Base-by-base conservation (phyloP, 2,113 vertebrate genomes). In the Peromyscus leucopus region DNA sequence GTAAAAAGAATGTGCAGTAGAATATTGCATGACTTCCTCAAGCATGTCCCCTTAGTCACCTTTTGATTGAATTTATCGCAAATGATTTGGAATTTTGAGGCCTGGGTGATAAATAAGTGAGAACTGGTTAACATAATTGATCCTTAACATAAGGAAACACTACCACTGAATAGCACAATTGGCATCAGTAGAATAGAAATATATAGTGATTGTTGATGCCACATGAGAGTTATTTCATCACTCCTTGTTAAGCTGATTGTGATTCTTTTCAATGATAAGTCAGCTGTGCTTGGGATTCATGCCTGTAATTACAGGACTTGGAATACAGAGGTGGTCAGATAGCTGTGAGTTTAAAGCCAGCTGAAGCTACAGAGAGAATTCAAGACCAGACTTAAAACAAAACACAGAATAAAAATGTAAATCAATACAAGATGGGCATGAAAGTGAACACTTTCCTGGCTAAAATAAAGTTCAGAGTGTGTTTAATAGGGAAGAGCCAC, bases 11-110 rank as follows among this genome's bases (percentile, higher is more conserved):
- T 78, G 12, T 79, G 88, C 94, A 65, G 1, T 84, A 42, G n/a
- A 95, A 59, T 94, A 84, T 84, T 92, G 95, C 79, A 89, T 42
- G 55, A 89, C 46, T 31, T 74, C n/a, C 55, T 55, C 55, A 55
- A 55, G 55, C 55, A 55, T 15, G 13, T 55, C 12, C 55, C 13
- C 94, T 95, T 75, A 55, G 65, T 90, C 17, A 67, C 22, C 63
- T 87, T 90, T 95, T 75, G 63, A 90, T 16, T 85, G 74, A 95
- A 87, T 63, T 13, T 0, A 76, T 96, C 39, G 76, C 36, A 91
- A 61, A 91, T 91, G 63, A 79, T 74, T 11, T 12, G 90, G 75
- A 13, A 63, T 51, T 61, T 78, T 65, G n/a, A 91, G 3, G 11
- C 5, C 28, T 84, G 74, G 42, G n/a, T 65, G 36, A 88, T 67